Evolutionary conservation across 2,797 vertebrate species (phyloP).

Genomic region (Darevskia nairensis): DNA sequence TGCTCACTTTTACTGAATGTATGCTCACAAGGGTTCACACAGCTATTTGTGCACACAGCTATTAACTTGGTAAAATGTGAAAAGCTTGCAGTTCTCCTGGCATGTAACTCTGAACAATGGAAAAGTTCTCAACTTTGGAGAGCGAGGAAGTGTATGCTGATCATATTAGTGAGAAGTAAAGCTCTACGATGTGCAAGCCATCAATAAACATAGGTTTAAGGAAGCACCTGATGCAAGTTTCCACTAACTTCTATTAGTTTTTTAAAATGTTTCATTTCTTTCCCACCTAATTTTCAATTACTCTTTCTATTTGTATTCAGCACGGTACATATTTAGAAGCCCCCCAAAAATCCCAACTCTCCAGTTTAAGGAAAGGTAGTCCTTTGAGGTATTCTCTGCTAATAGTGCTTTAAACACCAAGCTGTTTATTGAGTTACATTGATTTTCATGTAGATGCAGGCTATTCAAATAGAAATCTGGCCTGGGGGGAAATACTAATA

Average conservation of each 20-base stretch:
- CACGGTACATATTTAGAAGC: conserved; percentile 25
- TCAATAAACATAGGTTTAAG: neutral
- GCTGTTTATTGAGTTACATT: conserved; percentile 65
- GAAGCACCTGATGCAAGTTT: conserved; percentile 1
- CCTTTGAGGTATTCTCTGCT: conserved; percentile 52
- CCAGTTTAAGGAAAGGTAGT: conserved; percentile 56
- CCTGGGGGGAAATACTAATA: conserved; percentile 71
- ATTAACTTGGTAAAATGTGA: neutral
- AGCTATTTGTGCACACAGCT: neutral
- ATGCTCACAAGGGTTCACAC: neutral
- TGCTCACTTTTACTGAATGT: neutral
- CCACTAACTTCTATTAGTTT: conserved; percentile 46
- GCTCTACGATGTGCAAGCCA: neutral
- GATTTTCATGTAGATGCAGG: conserved; percentile 69
- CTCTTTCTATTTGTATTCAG: conserved; percentile 47
- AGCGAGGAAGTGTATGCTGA: neutral
- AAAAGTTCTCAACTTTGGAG: neutral
- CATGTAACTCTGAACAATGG: neutral
- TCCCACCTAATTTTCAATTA: conserved; percentile 64
- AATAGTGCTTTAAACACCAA: conserved; percentile 48
- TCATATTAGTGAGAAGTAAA: neutral
- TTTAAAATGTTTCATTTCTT: conserved; percentile 56
- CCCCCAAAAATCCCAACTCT: conserved; percentile 35
- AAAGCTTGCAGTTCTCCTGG: neutral
- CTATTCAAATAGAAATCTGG: conserved; percentile 71